phyloP scores from a whole-genome alignment of 2,797 vertebrate species.

The Sciaenops ocellatus region DNA sequence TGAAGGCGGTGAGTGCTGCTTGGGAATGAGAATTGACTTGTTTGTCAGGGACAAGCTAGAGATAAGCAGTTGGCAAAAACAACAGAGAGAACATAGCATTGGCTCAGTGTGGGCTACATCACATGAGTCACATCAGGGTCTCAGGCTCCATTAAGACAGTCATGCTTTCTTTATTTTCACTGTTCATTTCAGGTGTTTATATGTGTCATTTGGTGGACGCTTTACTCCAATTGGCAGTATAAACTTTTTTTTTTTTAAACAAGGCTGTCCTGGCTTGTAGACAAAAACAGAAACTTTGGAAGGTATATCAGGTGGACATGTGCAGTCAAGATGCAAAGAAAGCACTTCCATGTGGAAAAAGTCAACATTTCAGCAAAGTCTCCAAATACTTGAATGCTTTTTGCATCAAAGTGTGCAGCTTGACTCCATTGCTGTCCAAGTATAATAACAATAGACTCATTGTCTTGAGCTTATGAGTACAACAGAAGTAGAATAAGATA shows the following conservation, averaged over 20 bases:
- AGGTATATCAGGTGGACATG: neutral
- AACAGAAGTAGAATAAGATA: neutral
- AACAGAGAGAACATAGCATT: conserved; percentile 18
- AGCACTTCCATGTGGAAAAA: neutral
- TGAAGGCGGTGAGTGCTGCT: conserved; percentile 38
- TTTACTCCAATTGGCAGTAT: neutral
- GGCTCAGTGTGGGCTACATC: conserved; percentile 12
- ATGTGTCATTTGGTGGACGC: neutral
- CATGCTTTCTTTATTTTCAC: neutral
- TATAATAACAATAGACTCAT: neutral
- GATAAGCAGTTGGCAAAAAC: conserved; percentile 65
- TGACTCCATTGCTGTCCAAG: neutral
- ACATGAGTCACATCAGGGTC: conserved; percentile 11
- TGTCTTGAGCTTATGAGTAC: neutral
- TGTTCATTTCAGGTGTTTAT: neutral
- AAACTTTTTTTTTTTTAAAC: neutral
- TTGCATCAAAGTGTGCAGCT: neutral
- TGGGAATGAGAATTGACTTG: conserved; percentile 62
- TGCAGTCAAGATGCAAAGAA: conserved; percentile 1
- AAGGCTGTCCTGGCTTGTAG: neutral
- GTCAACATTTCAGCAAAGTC: neutral
- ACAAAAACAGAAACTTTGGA: neutral
- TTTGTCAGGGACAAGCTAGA: conserved; percentile 57
- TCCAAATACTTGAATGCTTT: neutral
- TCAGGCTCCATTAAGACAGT: neutral